Percentiles rank a stretch among this genome's conserved stretches.
Evolutionary conservation across 1,140 invertebrate species (phyloP).

Genomic region (Zaprionus taronus): DNA sequence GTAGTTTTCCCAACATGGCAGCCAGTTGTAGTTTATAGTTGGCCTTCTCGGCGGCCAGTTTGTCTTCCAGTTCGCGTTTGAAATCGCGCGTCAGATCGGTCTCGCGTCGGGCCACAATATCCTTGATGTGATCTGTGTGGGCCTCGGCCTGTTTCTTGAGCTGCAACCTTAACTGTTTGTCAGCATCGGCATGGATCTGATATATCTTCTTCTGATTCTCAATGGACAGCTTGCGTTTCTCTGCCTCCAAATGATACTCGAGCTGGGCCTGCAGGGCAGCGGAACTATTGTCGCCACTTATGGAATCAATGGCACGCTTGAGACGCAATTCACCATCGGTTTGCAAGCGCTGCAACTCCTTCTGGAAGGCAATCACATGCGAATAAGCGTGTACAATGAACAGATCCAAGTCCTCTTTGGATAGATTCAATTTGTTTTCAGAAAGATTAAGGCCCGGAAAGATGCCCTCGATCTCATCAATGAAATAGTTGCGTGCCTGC

Average conservation of each 20-base stretch:
- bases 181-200: conserved; percentile 87
- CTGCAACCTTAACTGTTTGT: conserved; percentile 90
- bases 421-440: conserved; percentile 87
- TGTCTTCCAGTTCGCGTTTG: conserved; percentile 89
- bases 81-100: conserved; percentile 88
- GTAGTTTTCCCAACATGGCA: conserved; percentile 91
- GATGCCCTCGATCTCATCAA: conserved; percentile 89
- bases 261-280: conserved; percentile 85
- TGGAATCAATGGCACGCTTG: conserved; percentile 87
- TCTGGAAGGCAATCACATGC: conserved; percentile 88
- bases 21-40: conserved; percentile 92
- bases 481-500: conserved; percentile 88
- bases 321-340: conserved; percentile 87
- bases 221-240: conserved; percentile 85
- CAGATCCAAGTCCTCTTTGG: conserved; percentile 88
- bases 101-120: conserved; percentile 90
- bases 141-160: conserved; percentile 92
- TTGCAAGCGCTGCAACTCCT: conserved; percentile 89
- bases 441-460: conserved; percentile 89
- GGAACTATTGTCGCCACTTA: conserved; percentile 84
- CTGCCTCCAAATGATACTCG: conserved; percentile 86
- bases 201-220: conserved; percentile 86
- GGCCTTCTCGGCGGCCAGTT: conserved; percentile 88
- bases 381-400: conserved; percentile 89
- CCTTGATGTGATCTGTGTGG: conserved; percentile 92